Evolutionary conservation across 2,888 invertebrate species (phyloP), one percentile per base, ranked within the genome.

Genomic region (Carpatolechia fugitivella): DNA sequence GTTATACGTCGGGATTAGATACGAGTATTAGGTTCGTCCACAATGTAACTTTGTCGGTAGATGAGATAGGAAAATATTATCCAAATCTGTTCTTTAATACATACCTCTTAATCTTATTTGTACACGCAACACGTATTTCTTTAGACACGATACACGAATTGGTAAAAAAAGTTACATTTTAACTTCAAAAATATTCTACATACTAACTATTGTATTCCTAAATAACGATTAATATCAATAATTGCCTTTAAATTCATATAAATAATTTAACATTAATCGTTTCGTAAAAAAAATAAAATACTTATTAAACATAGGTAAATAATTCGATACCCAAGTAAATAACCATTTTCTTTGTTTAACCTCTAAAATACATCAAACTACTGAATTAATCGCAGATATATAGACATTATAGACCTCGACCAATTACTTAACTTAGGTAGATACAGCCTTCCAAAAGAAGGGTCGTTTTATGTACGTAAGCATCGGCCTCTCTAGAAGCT

Each of bases 221-320:
- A 31, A 47, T 31, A 47, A 31, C 20, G 31, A 47, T 35, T 47
- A 31, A 47, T 16, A 31, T 47, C 31, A 47, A 47, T 47, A 31
- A 47, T 47, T 47, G 6, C 13, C 16, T 16, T 11, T 31, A 8
- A 47, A 47, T 30, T 30, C 30, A 31, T 48, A 35, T 33, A 48
- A 16, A 35, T 48, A 48, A 48, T 30, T 31, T 35, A 35, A 49
- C 11, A 35, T 49, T 35, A 3, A 35, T 20, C 14, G 35, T 35
- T 18, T 49, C 20, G 49, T 49, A 35, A 11, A 49, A 49, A n/a
- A 49, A 49, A 35, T 35, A 49, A 49, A 49, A 35, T 49, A 20
- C 16, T 8, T 38, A 18, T 24, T 46, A 6, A 38, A 49, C 31
- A 10, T 47, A n/a, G n/a, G n/a, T n/a, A 47, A 24, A 14, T 47